phyloP scores from a whole-genome alignment of 2,113 vertebrate species.

The Mormyrus iriodes region DNA sequence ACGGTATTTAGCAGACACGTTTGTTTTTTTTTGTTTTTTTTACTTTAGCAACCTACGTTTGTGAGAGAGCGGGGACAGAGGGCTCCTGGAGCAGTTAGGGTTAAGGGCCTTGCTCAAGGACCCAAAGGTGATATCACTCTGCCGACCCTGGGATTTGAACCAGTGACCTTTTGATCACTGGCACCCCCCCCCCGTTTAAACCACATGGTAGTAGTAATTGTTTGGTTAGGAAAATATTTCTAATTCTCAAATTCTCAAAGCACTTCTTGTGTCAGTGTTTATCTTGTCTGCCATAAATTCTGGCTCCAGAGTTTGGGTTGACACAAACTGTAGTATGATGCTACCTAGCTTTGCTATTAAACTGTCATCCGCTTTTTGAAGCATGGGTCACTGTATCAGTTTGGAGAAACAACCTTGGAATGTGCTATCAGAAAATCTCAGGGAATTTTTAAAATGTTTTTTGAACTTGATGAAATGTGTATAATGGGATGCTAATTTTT shows the following conservation, averaged over 20 bases:
- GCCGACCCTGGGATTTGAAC: neutral
- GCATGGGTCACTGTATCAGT: neutral
- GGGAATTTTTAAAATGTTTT: neutral
- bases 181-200: neutral
- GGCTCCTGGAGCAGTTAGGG: neutral
- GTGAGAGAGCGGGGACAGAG: neutral
- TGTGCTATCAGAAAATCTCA: neutral
- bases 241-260: neutral
- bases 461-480: neutral
- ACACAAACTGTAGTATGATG: neutral
- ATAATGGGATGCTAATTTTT: constrained; percentile 51
- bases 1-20: neutral
- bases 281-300: neutral
- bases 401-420: neutral
- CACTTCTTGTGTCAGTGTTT: neutral
- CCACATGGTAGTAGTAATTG: neutral
- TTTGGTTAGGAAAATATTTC: neutral
- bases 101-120: neutral
- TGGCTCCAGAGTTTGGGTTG: neutral
- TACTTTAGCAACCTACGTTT: neutral
- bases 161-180: neutral
- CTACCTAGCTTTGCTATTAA: neutral
- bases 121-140: neutral
- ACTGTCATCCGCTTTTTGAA: neutral
- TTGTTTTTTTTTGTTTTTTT: too few relatives aligned